These are phyloP conservation scores for Plutella xylostella DNA, from an alignment of 2,888 invertebrate species.

Conservation along the genomic window DNA sequence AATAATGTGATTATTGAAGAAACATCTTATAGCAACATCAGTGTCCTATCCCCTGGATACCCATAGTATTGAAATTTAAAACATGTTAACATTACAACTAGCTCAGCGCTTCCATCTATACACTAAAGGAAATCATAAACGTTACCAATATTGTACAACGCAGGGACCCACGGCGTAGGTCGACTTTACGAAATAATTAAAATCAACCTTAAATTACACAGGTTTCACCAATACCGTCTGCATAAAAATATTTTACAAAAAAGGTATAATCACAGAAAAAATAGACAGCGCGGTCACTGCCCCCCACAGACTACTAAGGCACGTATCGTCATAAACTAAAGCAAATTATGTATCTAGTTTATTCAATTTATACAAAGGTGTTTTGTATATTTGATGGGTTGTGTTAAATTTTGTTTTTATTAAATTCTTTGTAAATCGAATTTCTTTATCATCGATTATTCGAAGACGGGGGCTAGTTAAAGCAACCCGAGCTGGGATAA, in stretches of 20 bases:
- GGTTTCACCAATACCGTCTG: conserved; percentile 19
- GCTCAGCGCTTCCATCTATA: conserved; percentile 33
- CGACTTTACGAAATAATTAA: conserved; percentile 30
- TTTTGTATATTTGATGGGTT: conserved; percentile 40
- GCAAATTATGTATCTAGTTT: conserved; percentile 2
- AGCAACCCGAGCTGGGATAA: too few species aligned
- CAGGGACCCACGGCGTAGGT: conserved; percentile 39
- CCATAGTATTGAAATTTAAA: conserved; percentile 51
- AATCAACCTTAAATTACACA: conserved; percentile 25
- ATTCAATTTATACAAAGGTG: conserved; percentile 23
- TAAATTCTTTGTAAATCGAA: not conserved
- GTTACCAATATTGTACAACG: conserved; percentile 52
- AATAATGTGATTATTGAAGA: conserved; percentile 58
- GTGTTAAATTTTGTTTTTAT: too few species aligned
- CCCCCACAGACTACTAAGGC: conserved; percentile 1
- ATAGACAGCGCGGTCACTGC: too few species aligned
- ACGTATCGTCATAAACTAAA: conserved; percentile 4
- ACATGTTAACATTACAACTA: conserved; percentile 48
- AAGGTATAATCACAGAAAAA: conserved; percentile 5
- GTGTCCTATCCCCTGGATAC: conserved; percentile 53
- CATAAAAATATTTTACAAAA: conserved; percentile 7
- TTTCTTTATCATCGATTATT: not conserved
- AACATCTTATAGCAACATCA: conserved; percentile 52
- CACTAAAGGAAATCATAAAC: conserved; percentile 51
- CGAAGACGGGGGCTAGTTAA: too few species aligned